Evolutionary conservation across 2,113 vertebrate genomes (phyloP).

Genomic region (Phalacrocorax carbo): DNA sequence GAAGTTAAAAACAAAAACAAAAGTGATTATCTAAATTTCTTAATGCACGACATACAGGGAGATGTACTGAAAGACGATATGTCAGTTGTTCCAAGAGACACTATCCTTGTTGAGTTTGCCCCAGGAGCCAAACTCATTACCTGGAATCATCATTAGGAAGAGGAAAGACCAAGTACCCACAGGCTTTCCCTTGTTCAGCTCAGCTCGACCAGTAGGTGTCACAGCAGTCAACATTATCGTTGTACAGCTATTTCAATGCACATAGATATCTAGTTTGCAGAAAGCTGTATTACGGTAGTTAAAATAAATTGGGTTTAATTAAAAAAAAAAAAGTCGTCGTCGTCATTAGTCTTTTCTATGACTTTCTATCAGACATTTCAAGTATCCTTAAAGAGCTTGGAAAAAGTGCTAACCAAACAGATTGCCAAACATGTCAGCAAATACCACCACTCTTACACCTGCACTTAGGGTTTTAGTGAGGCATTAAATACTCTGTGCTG

Average conservation of each 20-base stretch:
- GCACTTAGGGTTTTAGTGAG: not conserved
- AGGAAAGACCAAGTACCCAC: not conserved
- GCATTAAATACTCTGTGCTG: not conserved
- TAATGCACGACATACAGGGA: not conserved
- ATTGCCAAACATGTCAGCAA: slow-evolving; percentile 49
- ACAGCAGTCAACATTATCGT: slow-evolving; percentile 3
- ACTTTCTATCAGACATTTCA: slow-evolving; percentile 24
- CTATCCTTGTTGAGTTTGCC: not conserved
- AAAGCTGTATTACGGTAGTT: not conserved
- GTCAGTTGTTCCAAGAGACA: not conserved
- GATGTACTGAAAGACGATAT: not conserved
- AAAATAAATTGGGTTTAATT: not conserved
- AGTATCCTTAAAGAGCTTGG: slow-evolving; percentile 1
- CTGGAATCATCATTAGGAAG: not conserved
- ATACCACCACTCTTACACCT: not conserved
- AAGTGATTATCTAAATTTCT: not conserved
- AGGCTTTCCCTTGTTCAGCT: not conserved
- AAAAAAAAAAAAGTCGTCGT: not conserved
- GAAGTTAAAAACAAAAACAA: not conserved
- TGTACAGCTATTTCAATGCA: not conserved
- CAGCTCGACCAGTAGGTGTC: slow-evolving; percentile 37
- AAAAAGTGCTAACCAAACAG: slow-evolving; percentile 22
- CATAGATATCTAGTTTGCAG: not conserved
- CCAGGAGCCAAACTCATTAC: not conserved
- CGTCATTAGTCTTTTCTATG: not conserved